Evolutionary conservation across 2,888 invertebrate species (phyloP).

Genomic region (Drosophila antonietae): DNA sequence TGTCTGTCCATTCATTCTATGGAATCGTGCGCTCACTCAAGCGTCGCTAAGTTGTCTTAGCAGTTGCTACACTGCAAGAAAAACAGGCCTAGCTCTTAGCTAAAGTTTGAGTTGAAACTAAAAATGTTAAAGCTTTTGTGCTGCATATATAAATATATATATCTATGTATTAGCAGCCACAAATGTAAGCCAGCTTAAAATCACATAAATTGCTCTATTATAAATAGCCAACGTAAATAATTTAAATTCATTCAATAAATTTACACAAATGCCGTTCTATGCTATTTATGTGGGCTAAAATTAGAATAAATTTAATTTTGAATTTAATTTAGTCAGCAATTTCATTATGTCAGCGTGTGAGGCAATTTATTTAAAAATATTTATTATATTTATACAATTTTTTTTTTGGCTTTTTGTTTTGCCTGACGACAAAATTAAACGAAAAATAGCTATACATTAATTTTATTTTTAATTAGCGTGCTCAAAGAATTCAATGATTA

Average conservation of each 20-base stretch:
- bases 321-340: background rate
- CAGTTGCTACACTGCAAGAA: slow-evolving; percentile 63
- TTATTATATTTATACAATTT: background rate
- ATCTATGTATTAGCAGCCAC: background rate
- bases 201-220: background rate
- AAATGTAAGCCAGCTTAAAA: background rate
- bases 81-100: slow-evolving; percentile 11
- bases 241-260: slow-evolving; percentile 1
- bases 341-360: background rate
- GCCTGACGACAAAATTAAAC: slow-evolving; percentile 13
- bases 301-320: background rate
- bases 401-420: background rate
- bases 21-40: slow-evolving; percentile 74
- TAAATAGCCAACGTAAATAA: background rate
- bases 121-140: slow-evolving; percentile 4
- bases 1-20: slow-evolving; percentile 66
- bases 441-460: slow-evolving; percentile 2
- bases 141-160: background rate
- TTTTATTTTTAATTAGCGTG: slow-evolving; percentile 3
- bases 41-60: slow-evolving; percentile 74
- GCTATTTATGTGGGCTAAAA: background rate
- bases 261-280: background rate
- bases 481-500: background rate
- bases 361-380: background rate
- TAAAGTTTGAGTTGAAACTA: background rate